These are phyloP conservation scores for Sebastes trivittatus DNA, from an alignment of 2,797 vertebrate species.

Conservation along the genomic window DNA sequence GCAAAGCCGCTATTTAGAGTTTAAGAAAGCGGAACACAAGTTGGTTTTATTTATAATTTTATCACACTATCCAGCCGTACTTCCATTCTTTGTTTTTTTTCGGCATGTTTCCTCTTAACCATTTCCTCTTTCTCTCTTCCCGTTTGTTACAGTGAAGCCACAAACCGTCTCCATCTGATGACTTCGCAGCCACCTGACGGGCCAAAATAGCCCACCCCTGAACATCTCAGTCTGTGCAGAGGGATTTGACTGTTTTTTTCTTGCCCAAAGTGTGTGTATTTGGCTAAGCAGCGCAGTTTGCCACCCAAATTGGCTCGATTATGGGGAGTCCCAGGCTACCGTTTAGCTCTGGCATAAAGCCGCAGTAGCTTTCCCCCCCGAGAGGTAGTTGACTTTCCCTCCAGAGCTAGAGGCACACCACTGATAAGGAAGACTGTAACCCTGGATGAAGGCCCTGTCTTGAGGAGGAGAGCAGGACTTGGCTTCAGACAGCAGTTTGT, in stretches of 20 bases:
- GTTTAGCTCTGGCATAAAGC: slow-evolving; percentile 35
- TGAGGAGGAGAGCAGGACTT: slow-evolving; percentile 29
- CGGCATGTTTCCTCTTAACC: slow-evolving; percentile 51
- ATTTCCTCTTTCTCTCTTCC: slow-evolving; percentile 48
- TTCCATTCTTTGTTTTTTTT: slow-evolving; percentile 11
- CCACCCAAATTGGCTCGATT: slow-evolving; percentile 15
- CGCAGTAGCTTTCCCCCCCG: neutral
- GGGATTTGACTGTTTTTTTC: neutral
- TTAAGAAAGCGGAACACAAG: neutral
- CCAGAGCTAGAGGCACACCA: neutral
- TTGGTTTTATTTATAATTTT: neutral
- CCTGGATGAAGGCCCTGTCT: slow-evolving; percentile 41
- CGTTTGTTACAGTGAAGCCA: slow-evolving; percentile 41
- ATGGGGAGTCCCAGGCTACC: slow-evolving; percentile 6
- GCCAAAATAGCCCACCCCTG: neutral
- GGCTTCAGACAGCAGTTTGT: slow-evolving; percentile 40
- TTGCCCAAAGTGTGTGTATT: neutral
- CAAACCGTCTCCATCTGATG: slow-evolving; percentile 16
- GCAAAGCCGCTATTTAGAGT: neutral
- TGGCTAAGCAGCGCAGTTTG: slow-evolving; percentile 17
- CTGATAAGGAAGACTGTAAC: slow-evolving; percentile 30
- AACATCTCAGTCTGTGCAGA: neutral
- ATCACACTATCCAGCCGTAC: neutral
- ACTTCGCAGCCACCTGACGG: slow-evolving; percentile 17
- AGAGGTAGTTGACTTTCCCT: slow-evolving; percentile 25